These are phyloP conservation scores for Nylanderia fulva DNA, from an alignment of 1,140 invertebrate genomes.

Conservation along the genomic window DNA sequence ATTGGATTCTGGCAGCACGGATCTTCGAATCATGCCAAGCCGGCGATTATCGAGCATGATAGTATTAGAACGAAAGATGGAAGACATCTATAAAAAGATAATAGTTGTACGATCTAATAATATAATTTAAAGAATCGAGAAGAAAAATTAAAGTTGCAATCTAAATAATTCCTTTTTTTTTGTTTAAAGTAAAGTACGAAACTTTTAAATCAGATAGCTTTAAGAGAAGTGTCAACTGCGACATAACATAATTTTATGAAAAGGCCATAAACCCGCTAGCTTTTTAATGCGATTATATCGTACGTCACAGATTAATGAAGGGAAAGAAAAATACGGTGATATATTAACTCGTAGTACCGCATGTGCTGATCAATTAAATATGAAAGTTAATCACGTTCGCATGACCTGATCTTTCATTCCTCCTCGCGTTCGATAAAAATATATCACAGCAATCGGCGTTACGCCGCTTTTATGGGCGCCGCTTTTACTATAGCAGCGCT, in stretches of 20 bases:
- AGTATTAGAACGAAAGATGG: neutral
- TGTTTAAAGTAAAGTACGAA: neutral
- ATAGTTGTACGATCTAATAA: neutral
- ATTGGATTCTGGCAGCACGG: conserved; percentile 65
- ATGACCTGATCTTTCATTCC: conserved; percentile 7
- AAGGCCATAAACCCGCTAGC: neutral
- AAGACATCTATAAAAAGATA: neutral
- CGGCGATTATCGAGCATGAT: conserved; percentile 13
- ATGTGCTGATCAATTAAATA: neutral
- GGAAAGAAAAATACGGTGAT: neutral
- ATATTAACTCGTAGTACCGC: neutral
- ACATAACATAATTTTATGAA: neutral
- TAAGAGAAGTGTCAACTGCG: neutral
- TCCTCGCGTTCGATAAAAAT: conserved; percentile 55
- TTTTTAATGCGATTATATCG: neutral
- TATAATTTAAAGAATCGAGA: neutral
- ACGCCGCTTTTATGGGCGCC: conserved; percentile 50
- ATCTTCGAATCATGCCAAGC: conserved; percentile 43
- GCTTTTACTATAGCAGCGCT: conserved; percentile 55
- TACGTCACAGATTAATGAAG: neutral
- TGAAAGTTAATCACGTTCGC: neutral
- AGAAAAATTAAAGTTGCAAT: neutral
- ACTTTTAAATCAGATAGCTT: conserved; percentile 15
- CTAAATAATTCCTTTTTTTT: neutral
- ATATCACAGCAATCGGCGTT: conserved; percentile 57